Evolutionary conservation across 2,888 invertebrate species (phyloP), one percentile per base, ranked within the genome.

Genomic region (Fabriciana adippe): DNA sequence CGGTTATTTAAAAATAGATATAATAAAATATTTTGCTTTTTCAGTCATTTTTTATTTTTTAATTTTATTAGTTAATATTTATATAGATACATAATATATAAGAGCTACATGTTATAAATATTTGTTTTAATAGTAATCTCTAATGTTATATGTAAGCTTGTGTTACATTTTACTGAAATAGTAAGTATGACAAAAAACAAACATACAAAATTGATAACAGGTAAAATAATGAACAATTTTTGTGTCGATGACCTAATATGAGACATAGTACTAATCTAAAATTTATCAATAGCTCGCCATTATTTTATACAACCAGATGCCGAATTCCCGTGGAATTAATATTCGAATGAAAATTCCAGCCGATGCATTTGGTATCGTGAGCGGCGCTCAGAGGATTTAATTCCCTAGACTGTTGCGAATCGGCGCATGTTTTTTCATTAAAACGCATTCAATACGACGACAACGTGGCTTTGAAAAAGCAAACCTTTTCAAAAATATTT

Each of bases 351-450:
- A 67, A 67, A 67, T 64, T 64, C 60, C 54, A 16, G 54, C 60
- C 68, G 70, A 70, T 70, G 70, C 67, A 70, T 64, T 70, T 70
- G 68, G 57, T 70, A 70, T 61, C 61, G 82, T 83, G 81, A 84
- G 72, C 76, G 75, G 75, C 76, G 76, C 76, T 72, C 75, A 65
- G 76, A 83, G 89, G 86, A 85, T 90, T 91, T 91, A 92, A 92
- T 92, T 91, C 92, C 91, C 91, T 90, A 88, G 92, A 87, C 91
- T 91, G 89, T 90, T 85, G 86, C 89, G 90, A 92, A 89, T 91
- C 90, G 90, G 90, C 86, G 90, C 90, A 90, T 92, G 91, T 91
- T 92, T 92, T 92, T 92, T 92, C 92, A 92, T 92, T 92, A 92
- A 92, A 92, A 90, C 91, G 88, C 90, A 92, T 92, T 92, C 91